Conservation (phyloP, 2,113 vertebrate species). For the Tragulus kanchil region DNA sequence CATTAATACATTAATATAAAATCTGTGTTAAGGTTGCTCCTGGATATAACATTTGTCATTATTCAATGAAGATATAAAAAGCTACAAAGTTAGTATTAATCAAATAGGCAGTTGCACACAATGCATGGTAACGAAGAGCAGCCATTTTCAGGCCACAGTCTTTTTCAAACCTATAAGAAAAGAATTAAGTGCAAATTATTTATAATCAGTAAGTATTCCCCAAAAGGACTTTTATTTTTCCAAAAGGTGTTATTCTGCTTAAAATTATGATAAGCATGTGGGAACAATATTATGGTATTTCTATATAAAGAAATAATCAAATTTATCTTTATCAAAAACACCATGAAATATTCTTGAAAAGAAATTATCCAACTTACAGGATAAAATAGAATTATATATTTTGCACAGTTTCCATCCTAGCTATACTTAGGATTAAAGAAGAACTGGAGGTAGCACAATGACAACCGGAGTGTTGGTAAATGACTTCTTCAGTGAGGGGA, state of each 20-base stretch:
- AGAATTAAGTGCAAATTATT: slow-evolving; percentile 7
- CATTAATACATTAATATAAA: background rate
- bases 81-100: background rate
- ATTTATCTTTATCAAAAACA: background rate
- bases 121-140: background rate
- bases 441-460: background rate
- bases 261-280: slow-evolving; percentile 26
- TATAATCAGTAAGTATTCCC: background rate
- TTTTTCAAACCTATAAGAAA: background rate
- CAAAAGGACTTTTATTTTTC: slow-evolving; percentile 24
- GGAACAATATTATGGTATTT: background rate
- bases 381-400: background rate
- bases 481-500: background rate
- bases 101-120: background rate
- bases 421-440: background rate
- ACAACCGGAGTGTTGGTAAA: background rate
- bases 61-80: slow-evolving; percentile 6
- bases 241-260: slow-evolving; percentile 49
- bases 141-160: background rate
- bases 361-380: background rate
- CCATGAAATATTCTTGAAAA: background rate
- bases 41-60: background rate
- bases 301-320: slow-evolving; percentile 58
- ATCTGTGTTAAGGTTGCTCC: background rate
- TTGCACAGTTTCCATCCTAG: background rate